phyloP scores from a whole-genome alignment of 2,888 invertebrate species.

The Micoletzkya japonica region DNA sequence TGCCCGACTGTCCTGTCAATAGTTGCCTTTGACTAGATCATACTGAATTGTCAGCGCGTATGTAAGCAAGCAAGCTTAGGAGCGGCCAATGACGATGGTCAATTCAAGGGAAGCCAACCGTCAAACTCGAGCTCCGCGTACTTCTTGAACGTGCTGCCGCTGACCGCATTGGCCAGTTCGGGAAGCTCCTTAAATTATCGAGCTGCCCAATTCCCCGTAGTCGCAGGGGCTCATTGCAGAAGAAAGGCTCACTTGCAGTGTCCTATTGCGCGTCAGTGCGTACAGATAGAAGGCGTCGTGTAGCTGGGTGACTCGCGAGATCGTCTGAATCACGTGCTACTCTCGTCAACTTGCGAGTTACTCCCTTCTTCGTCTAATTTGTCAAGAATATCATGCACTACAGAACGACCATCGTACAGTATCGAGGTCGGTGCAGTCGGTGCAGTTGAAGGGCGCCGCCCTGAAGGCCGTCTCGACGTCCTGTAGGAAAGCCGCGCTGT shows the following conservation, averaged over 20 bases:
- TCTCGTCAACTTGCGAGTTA: too few relatives aligned
- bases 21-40: too few relatives aligned
- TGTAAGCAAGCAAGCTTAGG: too few relatives aligned
- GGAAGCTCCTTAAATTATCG: neutral
- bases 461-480: slow-evolving; percentile 34
- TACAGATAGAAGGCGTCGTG: slow-evolving; percentile 16
- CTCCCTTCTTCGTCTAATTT: too few relatives aligned
- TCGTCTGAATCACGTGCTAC: slow-evolving; percentile 2
- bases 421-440: slow-evolving; percentile 37
- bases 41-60: too few relatives aligned
- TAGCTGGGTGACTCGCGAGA: neutral
- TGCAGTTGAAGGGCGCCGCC: slow-evolving; percentile 38
- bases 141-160: neutral
- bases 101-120: neutral
- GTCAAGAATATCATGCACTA: neutral
- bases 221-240: neutral
- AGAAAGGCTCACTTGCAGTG: neutral
- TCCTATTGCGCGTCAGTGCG: neutral
- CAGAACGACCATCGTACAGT: neutral
- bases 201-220: neutral
- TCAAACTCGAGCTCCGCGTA: neutral
- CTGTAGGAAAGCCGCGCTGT: neutral
- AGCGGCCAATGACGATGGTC: too few relatives aligned
- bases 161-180: neutral
- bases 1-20: slow-evolving; percentile 12